These are phyloP conservation scores for Euclidia mi DNA, from an alignment of 2,888 invertebrate genomes.

Conservation along the genomic window DNA sequence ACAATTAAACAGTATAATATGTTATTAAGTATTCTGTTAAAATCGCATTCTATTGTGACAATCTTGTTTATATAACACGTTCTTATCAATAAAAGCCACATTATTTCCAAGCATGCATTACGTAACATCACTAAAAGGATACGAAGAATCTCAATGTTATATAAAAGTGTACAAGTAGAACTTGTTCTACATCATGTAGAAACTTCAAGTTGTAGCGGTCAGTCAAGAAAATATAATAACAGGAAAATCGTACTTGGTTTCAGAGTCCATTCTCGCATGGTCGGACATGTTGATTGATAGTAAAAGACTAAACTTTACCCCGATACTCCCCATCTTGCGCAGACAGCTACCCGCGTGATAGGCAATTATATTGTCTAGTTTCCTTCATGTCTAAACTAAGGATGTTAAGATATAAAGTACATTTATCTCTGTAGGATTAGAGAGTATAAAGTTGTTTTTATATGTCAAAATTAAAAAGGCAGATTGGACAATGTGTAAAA, in stretches of 20 bases:
- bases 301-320: conserved; percentile 40
- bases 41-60: no score
- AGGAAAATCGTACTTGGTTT: conserved; percentile 26
- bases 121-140: no score
- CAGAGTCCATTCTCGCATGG: conserved; percentile 26
- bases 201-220: not conserved
- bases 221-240: conserved; percentile 25
- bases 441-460: not conserved
- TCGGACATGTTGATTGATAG: conserved; percentile 50
- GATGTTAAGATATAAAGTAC: conserved; percentile 19
- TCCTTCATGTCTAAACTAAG: conserved; percentile 4
- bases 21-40: no score
- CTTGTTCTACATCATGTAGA: no score
- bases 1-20: no score
- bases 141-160: no score
- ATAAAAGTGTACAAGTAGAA: no score
- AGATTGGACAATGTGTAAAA: no score
- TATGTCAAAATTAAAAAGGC: no score
- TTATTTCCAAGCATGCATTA: no score
- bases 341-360: conserved; percentile 27
- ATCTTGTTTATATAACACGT: no score
- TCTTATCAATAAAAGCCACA: no score
- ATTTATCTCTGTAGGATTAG: conserved; percentile 37
- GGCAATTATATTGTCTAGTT: conserved; percentile 48
- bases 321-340: conserved; percentile 14